Evolutionary conservation across 2,888 invertebrate species (phyloP).

Genomic region (Cabera pusaria): DNA sequence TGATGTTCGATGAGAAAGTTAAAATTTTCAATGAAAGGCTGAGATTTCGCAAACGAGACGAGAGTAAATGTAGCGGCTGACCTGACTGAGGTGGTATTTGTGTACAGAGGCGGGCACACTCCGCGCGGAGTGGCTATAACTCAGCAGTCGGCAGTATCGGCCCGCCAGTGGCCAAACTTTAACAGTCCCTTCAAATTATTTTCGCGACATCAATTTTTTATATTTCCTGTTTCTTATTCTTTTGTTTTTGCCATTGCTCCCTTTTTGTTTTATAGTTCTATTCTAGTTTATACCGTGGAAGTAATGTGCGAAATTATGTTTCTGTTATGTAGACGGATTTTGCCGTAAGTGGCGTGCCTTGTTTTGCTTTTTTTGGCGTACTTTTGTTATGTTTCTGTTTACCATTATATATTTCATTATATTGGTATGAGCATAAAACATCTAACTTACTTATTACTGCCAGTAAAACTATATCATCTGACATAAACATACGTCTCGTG

Average conservation of each 20-base stretch:
- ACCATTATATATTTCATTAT: too few species aligned
- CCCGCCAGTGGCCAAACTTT: slow-evolving; percentile 35
- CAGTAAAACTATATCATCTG: too few species aligned
- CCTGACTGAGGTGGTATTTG: slow-evolving; percentile 31
- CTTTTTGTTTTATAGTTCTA: slow-evolving; percentile 28
- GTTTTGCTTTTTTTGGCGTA: slow-evolving; percentile 5
- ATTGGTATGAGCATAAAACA: too few species aligned
- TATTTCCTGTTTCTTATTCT: slow-evolving; percentile 42
- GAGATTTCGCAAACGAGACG: slow-evolving; percentile 3
- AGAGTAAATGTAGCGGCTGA: slow-evolving; percentile 3
- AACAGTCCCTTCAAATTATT: slow-evolving; percentile 49
- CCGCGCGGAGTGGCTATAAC: slow-evolving; percentile 40
- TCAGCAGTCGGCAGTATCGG: slow-evolving; percentile 40
- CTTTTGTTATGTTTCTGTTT: neutral
- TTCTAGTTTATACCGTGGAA: slow-evolving; percentile 25
- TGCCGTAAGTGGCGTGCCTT: slow-evolving; percentile 10
- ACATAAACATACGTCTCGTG: too few species aligned
- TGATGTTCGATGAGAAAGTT: slow-evolving; percentile 5
- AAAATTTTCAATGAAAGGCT: slow-evolving; percentile 6
- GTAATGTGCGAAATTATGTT: slow-evolving; percentile 19
- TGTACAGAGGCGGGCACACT: slow-evolving; percentile 32
- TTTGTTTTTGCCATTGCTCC: slow-evolving; percentile 36
- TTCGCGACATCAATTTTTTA: slow-evolving; percentile 50
- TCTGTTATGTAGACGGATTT: slow-evolving; percentile 7
- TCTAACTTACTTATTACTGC: too few species aligned